Base-by-base conservation (phyloP, 2,113 vertebrate species). In the Halcyon senegalensis region DNA sequence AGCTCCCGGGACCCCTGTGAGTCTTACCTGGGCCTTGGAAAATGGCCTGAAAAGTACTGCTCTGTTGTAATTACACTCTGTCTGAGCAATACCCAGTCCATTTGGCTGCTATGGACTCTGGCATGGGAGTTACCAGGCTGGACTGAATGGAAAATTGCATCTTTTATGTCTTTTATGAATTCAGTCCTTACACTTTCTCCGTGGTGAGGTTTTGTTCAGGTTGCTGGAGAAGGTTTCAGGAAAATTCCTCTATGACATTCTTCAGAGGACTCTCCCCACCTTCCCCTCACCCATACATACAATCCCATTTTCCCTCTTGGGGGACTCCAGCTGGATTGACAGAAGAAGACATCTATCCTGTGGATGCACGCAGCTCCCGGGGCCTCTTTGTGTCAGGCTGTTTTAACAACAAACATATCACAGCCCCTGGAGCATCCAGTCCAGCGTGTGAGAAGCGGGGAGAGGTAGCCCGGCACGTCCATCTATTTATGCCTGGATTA, bases 301-400 rank as follows among this genome's bases (percentile, higher is more conserved):
- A 89, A 94, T 70, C 64, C 90, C 51, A 0, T 79, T 94, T 94
- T 91, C 82, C 87, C 95, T 96, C 62, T 4, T 58, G 87, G 66
- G 89, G 92, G 56, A 77, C 87, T 95, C 2, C 3, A 39, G 66
- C 53, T 64, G 78, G 95, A 95, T 92, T 97, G 96, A 95, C 95
- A 96, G 95, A 73, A 96, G 78, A 78, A 6, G 88, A 90, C 96
- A 90, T 83, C 85, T 56, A 56, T 96, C 94, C 90, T 90, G 90
- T 92, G 92, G 94, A 30, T 94, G 95, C 94, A 31, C 6, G 90
- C 88, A 96, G 90, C 88, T 93, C 95, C 90, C 0, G 73, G 76
- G 95, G 96, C 89, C 63, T 92, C 95, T 95, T 90, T 92, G 86
- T 96, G 95, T 94, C 95, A 96, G 87, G 60, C 55, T 92, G 91